Evolutionary conservation across 2,797 vertebrate genomes (phyloP).

Genomic region (Hapalemur alaotrensis): DNA sequence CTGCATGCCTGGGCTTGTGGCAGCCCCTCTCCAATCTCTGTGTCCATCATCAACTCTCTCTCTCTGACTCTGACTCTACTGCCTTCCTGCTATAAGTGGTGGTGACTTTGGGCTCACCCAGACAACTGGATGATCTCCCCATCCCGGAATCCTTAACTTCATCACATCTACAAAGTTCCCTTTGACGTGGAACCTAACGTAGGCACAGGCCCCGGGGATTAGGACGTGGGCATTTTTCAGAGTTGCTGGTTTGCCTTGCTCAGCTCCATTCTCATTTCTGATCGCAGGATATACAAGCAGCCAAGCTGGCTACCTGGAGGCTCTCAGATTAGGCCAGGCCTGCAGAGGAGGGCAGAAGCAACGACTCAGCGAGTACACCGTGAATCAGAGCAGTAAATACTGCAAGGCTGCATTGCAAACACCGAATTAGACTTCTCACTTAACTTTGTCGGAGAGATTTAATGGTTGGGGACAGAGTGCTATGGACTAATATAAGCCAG

Average conservation of each 20-base stretch:
- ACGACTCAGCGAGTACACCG: neutral
- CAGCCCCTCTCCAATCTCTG: accelerated
- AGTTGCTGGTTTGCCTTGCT: accelerated
- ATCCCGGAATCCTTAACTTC: accelerated
- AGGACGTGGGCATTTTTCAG: accelerated
- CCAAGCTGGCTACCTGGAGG: accelerated
- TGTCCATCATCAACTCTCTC: accelerated
- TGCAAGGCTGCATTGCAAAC: neutral
- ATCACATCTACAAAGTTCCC: accelerated
- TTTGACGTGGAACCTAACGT: accelerated
- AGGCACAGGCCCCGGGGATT: accelerated
- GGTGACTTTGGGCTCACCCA: accelerated
- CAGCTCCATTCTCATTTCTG: too few relatives aligned
- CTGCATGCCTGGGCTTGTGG: too few relatives aligned
- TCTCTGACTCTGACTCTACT: too few relatives aligned
- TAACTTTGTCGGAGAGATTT: neutral
- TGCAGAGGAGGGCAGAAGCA: neutral
- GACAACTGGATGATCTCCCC: accelerated
- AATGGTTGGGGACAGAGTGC: accelerated
- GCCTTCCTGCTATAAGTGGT: neutral
- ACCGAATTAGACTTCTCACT: neutral
- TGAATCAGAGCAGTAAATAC: neutral
- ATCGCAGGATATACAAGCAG: neutral
- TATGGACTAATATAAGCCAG: neutral
- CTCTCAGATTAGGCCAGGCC: neutral